Evolutionary conservation across 2,113 vertebrate species (phyloP).

Genomic region (Callaeas wilsoni): DNA sequence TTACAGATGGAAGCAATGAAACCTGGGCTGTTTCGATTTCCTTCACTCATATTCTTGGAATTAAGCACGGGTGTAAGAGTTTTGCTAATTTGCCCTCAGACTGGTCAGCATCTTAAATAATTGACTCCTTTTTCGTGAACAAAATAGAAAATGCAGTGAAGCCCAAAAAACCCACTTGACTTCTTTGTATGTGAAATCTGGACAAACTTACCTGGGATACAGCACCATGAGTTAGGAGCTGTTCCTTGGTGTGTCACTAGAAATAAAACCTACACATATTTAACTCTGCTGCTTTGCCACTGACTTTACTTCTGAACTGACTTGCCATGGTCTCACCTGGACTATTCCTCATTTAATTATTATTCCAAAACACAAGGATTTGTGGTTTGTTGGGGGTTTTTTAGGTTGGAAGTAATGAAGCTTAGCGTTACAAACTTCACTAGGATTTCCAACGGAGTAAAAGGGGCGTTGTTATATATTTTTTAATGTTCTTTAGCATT

Average conservation of each 20-base stretch:
- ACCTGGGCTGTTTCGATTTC: not conserved
- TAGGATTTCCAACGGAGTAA: not conserved
- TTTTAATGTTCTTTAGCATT: not conserved
- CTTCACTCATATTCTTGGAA: not conserved
- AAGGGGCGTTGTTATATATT: not conserved
- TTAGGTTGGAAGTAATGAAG: not conserved
- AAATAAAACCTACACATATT: rapidly evolving
- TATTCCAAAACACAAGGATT: not conserved
- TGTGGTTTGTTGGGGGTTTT: not conserved
- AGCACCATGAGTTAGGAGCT: not conserved
- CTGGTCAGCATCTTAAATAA: not conserved
- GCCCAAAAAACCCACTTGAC: not conserved
- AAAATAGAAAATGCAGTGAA: not conserved
- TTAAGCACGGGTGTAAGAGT: not conserved
- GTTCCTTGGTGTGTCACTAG: not conserved
- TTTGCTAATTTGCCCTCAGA: not conserved
- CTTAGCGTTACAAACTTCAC: not conserved
- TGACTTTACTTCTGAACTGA: not conserved
- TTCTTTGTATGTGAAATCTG: not conserved
- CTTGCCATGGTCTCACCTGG: not conserved
- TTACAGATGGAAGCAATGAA: constrained; percentile 11
- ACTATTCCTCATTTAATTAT: not conserved
- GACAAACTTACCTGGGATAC: not conserved
- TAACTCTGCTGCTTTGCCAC: not conserved
- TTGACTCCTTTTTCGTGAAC: not conserved